Conservation (phyloP, 1,140 invertebrate genomes). For the Manduca sexta region DNA sequence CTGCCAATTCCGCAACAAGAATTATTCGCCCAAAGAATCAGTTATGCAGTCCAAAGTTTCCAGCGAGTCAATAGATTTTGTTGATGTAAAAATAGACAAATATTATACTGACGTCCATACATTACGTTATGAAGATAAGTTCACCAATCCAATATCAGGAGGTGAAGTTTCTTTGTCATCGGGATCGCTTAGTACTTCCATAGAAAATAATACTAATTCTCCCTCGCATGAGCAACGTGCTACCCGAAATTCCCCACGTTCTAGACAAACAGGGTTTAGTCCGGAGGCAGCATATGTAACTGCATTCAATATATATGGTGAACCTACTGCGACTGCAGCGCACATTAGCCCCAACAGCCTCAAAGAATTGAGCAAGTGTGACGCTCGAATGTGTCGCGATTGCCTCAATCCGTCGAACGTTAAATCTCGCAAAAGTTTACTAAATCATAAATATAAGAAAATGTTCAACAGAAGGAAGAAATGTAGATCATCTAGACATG, state of each 20-base stretch:
- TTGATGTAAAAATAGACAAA: conserved; percentile 25
- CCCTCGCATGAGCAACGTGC: conserved; percentile 29
- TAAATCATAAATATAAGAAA: conserved; percentile 38
- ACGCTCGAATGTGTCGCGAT: conserved; percentile 1
- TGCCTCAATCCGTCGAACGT: conserved; percentile 12
- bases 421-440: conserved; percentile 27
- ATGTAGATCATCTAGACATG: conserved; percentile 18
- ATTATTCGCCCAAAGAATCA: conserved; percentile 22
- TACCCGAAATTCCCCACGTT: conserved; percentile 2
- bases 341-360: background rate
- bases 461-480: conserved; percentile 35
- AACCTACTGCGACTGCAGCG: background rate
- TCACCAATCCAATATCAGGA: conserved; percentile 29
- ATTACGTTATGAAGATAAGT: conserved; percentile 46
- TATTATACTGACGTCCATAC: conserved; percentile 34
- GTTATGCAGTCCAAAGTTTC: conserved; percentile 29
- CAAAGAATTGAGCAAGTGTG: conserved; percentile 8
- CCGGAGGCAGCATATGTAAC: conserved; percentile 20
- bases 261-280: conserved; percentile 25
- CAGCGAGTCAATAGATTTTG: conserved; percentile 30
- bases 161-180: conserved; percentile 30
- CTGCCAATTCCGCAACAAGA: conserved; percentile 52
- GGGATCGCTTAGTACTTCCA: conserved; percentile 27
- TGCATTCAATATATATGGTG: conserved; percentile 7
- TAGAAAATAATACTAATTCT: conserved; percentile 34